Percentiles rank a stretch among this genome's conserved stretches.
Evolutionary conservation across 1,140 invertebrate genomes (phyloP).

Genomic region (Diprion similis): DNA sequence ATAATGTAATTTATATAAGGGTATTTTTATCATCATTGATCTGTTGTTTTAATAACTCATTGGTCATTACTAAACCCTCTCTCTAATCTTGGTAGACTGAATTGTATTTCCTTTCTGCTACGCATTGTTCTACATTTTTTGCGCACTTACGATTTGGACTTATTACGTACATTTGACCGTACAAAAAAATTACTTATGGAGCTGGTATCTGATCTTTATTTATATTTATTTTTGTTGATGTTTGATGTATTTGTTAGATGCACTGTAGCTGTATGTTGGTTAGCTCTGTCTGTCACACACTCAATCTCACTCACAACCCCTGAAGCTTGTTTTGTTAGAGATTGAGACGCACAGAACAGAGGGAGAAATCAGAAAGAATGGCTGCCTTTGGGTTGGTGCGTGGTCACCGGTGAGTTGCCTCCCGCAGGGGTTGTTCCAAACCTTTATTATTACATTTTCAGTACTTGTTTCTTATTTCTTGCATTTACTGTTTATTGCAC

Average conservation of each 20-base stretch:
- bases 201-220: constrained; percentile 52
- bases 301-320: constrained; percentile 58
- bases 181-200: constrained; percentile 44
- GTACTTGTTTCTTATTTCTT: background rate
- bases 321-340: constrained; percentile 61
- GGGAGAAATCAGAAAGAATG: constrained; percentile 57
- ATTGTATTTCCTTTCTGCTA: constrained; percentile 33
- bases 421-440: constrained; percentile 58
- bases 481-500: background rate
- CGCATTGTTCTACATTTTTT: constrained; percentile 32
- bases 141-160: constrained; percentile 34
- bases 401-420: constrained; percentile 59
- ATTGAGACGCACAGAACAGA: constrained; percentile 59
- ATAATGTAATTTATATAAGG: too few species aligned
- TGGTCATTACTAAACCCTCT: constrained; percentile 34
- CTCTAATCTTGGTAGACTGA: constrained; percentile 31
- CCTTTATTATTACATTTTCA: constrained; percentile 29
- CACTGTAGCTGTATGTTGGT: constrained; percentile 64
- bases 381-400: constrained; percentile 61
- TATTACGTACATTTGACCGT: constrained; percentile 28
- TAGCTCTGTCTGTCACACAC: constrained; percentile 61
- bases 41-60: constrained; percentile 17
- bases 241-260: constrained; percentile 64
- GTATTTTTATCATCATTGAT: background rate
- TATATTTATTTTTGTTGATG: constrained; percentile 62